Conservation (phyloP, 1,140 invertebrate species). For the Plectrocnemia conspersa region DNA sequence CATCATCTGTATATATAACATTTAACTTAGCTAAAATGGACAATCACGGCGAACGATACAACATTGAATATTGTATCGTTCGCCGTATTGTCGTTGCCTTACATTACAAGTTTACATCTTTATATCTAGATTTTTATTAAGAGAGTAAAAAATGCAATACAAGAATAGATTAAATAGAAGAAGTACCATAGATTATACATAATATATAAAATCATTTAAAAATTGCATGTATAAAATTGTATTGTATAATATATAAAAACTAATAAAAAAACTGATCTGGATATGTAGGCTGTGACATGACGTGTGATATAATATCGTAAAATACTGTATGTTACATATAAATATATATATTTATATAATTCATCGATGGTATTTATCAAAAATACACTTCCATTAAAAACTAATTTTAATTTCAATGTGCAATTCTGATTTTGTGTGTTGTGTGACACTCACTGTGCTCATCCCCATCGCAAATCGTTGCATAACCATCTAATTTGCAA, state of each 20-base stretch:
- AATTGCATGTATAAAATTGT: slow-evolving; percentile 28
- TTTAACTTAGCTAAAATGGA: slow-evolving; percentile 19
- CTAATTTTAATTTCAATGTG: slow-evolving; percentile 29
- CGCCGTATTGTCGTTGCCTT: slow-evolving; percentile 5
- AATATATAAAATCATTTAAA: slow-evolving; percentile 28
- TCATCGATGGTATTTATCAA: slow-evolving; percentile 33
- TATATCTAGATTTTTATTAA: slow-evolving; percentile 23
- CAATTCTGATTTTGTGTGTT: slow-evolving; percentile 24
- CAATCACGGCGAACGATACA: slow-evolving; percentile 10
- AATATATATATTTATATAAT: too few species aligned
- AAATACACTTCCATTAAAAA: slow-evolving; percentile 32
- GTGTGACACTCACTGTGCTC: slow-evolving; percentile 16
- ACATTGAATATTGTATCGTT: slow-evolving; percentile 13
- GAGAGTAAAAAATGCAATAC: slow-evolving; percentile 33
- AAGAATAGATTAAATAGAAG: slow-evolving; percentile 35
- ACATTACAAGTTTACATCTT: slow-evolving; percentile 30
- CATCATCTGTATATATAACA: slow-evolving; percentile 3
- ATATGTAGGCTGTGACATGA: slow-evolving; percentile 34
- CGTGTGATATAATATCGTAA: slow-evolving; percentile 30
- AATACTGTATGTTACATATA: slow-evolving; percentile 32
- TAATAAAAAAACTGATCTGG: slow-evolving; percentile 30
- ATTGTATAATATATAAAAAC: slow-evolving; percentile 27
- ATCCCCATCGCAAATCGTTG: neutral
- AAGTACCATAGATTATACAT: slow-evolving; percentile 22
- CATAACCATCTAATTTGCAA: neutral